Conservation (phyloP, 2,113 vertebrate species). For the Chloropsis cyanopogon region DNA sequence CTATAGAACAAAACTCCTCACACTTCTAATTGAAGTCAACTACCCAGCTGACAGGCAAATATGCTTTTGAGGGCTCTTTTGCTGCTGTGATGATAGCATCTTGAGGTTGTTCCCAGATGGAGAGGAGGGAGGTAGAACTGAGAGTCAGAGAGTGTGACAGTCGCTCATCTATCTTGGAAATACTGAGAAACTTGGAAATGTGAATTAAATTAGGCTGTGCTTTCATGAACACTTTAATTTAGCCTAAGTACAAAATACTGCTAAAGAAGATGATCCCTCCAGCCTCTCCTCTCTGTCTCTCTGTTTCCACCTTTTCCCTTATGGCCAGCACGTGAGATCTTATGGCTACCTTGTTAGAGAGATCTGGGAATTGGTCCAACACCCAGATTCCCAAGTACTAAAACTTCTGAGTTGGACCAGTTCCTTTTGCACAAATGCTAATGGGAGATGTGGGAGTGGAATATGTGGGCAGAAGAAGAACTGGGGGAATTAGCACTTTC, state of each 20-base stretch:
- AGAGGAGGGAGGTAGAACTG: conserved; percentile 47
- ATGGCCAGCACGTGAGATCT: not conserved
- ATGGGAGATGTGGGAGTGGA: not conserved
- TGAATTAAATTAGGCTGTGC: conserved; percentile 17
- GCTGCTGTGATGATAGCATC: conserved; percentile 19
- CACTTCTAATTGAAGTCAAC: conserved; percentile 56
- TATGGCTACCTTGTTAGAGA: not conserved
- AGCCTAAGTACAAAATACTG: not conserved
- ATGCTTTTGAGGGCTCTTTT: conserved; percentile 46
- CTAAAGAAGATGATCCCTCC: not conserved
- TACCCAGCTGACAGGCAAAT: conserved; percentile 55
- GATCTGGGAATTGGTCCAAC: not conserved
- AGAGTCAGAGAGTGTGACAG: conserved; percentile 54
- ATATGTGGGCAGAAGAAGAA: not conserved
- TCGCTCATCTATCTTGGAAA: conserved; percentile 46
- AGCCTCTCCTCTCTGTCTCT: not conserved
- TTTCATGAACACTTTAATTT: not conserved
- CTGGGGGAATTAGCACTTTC: not conserved
- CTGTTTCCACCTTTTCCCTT: not conserved
- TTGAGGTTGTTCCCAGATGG: conserved; percentile 60
- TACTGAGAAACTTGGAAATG: conserved; percentile 22
- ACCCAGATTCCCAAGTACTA: not conserved
- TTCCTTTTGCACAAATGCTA: not conserved
- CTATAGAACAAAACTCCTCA: conserved; percentile 11
- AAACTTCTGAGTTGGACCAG: not conserved